Conservation (phyloP, 2,888 invertebrate species). For the Microctonus aethiopoides region DNA sequence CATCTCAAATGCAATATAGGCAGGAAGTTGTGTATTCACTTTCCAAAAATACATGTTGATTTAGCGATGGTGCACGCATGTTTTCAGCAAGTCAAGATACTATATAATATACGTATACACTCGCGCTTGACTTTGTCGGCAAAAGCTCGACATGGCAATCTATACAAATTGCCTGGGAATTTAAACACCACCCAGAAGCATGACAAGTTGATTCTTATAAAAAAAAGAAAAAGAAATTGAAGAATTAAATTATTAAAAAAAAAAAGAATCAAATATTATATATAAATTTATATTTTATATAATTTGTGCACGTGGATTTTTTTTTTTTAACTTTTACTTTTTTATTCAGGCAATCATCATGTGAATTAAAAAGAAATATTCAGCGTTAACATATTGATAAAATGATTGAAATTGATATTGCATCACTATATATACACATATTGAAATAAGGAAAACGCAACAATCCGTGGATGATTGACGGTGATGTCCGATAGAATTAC, state of each 20-base stretch:
- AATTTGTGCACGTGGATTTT: too few relatives aligned
- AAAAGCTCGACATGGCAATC: conserved; percentile 16
- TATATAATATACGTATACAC: neutral
- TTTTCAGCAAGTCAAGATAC: conserved; percentile 6
- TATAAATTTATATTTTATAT: too few relatives aligned
- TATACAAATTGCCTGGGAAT: conserved; percentile 18
- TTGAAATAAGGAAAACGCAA: conserved; percentile 20
- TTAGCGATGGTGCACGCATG: conserved; percentile 9
- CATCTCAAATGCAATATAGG: neutral
- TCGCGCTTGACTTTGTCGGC: conserved; percentile 10
- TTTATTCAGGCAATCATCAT: too few relatives aligned
- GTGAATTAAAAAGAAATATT: neutral
- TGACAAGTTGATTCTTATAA: neutral
- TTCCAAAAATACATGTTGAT: conserved; percentile 24
- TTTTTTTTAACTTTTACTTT: neutral
- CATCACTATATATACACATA: conserved; percentile 19
- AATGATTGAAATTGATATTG: conserved; percentile 25
- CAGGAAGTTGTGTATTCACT: neutral
- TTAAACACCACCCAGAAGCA: neutral
- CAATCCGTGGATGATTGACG: conserved; percentile 37
- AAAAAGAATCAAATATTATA: neutral
- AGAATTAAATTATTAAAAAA: too few relatives aligned
- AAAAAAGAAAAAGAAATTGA: too few relatives aligned
- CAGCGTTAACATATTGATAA: neutral
- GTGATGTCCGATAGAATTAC: conserved; percentile 41